Percentiles rank a stretch among this genome's conserved stretches.
Conservation (phyloP, 2,113 vertebrate genomes). For the Campylomormyrus tamandua region DNA sequence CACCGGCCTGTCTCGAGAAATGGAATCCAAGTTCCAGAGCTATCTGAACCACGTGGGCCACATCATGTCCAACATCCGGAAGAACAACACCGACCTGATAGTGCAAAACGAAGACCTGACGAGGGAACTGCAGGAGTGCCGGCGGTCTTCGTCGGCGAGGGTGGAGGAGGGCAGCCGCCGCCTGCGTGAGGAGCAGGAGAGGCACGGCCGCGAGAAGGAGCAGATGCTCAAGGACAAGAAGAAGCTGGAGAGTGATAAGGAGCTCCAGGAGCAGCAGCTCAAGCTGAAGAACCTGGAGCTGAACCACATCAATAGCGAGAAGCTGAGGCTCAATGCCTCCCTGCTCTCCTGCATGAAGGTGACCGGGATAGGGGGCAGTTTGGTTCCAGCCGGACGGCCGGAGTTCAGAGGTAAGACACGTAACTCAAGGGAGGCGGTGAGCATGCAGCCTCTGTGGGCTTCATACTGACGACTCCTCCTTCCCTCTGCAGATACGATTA, state of each 20-base stretch:
- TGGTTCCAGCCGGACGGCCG: not conserved
- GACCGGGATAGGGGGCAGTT: not conserved
- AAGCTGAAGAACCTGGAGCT: slow-evolving; percentile 32
- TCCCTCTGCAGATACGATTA: not conserved
- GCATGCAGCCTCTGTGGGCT: not conserved
- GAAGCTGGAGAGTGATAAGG: slow-evolving; percentile 42
- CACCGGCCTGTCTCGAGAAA: slow-evolving; percentile 53
- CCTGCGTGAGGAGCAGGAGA: slow-evolving; percentile 34
- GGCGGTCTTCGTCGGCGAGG: not conserved
- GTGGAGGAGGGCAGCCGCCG: slow-evolving; percentile 23
- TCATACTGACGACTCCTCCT: not conserved
- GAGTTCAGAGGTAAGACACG: not conserved
- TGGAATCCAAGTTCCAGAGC: slow-evolving; percentile 54
- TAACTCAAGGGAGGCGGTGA: not conserved
- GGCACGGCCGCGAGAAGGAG: slow-evolving; percentile 42
- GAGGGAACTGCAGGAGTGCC: slow-evolving; percentile 40
- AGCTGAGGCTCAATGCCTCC: not conserved
- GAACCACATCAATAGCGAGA: slow-evolving; percentile 8
- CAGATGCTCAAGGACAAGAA: slow-evolving; percentile 49
- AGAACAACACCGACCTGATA: slow-evolving; percentile 49
- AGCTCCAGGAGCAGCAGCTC: slow-evolving; percentile 32
- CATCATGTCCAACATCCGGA: slow-evolving; percentile 47
- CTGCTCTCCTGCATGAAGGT: slow-evolving; percentile 9
- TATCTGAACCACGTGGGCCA: slow-evolving; percentile 50
- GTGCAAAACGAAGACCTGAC: slow-evolving; percentile 38